Percentiles rank a stretch among this genome's conserved stretches.
These are phyloP conservation scores for Philereme transversata DNA, from an alignment of 2,888 invertebrate species.

Conservation along the genomic window DNA sequence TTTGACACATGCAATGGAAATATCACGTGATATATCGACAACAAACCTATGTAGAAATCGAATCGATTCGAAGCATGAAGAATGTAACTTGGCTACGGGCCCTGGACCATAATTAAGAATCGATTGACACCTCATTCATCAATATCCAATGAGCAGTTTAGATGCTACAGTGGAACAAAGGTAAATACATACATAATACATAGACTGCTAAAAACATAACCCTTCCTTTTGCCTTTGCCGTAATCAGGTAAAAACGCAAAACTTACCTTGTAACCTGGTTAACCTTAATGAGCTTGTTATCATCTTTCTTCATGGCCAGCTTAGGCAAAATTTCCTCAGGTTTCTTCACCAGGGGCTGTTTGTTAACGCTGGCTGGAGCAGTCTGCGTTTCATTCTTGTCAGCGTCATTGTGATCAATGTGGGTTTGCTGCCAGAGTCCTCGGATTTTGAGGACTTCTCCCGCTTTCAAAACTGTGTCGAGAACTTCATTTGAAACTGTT, in stretches of 20 bases:
- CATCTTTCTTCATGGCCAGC: conserved; percentile 77
- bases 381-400: conserved; percentile 58
- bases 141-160: too few species aligned
- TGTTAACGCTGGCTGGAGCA: conserved; percentile 53
- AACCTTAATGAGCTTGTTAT: conserved; percentile 72
- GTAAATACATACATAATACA: neutral
- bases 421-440: conserved; percentile 89
- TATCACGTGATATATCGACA: too few species aligned
- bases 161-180: too few species aligned
- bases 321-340: conserved; percentile 64
- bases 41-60: too few species aligned
- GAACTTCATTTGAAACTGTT: conserved; percentile 92
- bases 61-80: too few species aligned
- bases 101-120: too few species aligned
- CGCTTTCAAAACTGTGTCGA: conserved; percentile 91
- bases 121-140: too few species aligned
- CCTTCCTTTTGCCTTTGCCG: too few species aligned
- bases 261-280: conserved; percentile 62
- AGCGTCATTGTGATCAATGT: conserved; percentile 64
- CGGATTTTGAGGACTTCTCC: conserved; percentile 92
- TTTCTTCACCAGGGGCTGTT: conserved; percentile 59
- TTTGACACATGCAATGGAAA: too few species aligned
- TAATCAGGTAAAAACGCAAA: too few species aligned
- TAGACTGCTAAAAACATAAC: too few species aligned
- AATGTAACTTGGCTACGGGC: too few species aligned